Base-by-base conservation (phyloP, 2,113 vertebrate genomes). In the Marcusenius ussheri region DNA sequence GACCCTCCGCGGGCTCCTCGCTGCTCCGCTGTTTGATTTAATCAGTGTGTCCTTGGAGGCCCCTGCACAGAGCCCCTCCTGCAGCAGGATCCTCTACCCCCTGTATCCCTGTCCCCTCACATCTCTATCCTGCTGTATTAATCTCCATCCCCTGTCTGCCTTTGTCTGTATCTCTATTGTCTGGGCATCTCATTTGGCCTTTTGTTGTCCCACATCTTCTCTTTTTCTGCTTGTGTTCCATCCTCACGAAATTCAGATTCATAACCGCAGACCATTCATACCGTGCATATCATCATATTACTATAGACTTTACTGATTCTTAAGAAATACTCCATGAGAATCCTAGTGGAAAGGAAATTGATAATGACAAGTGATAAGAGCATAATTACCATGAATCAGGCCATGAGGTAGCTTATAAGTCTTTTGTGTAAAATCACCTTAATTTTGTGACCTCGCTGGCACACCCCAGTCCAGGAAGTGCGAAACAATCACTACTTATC, bases 21-120 rank as follows among this genome's bases (percentile, higher is more conserved):
- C 90, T 94, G 93, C 91, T 93, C 93, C 92, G 92, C 90, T 89
- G 92, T 93, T 87, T 70, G 88, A 92, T 95, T 94, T 94, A 95
- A 95, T 95, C 95, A 94, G 93, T 93, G 93, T 27, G 53, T 92
- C 90, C 91, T 91, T 92, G 92, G 85, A 89, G n/a, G 27, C n/a
- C 27, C 5, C 49, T 53, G 13, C 31, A 53, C 24, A 9, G 49
- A 31, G 50, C 50, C 50, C 39, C 11, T 87, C 50, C 49, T 53
- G 49, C 24, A 19, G 85, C 83, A 24, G n/a, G 21, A 50, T 7
- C 47, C 85, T 1, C 49, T 31, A 1, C 13, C n/a, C 50, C 17
- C 84, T 31, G 6, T 19, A 8, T 3, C 50, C 46, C 24, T 35
- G n/a, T 19, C 50, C 17, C 84, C n/a, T 47, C 84, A 5, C 84